Evolutionary conservation across 2,797 vertebrate species (phyloP), one percentile per base, ranked within the genome.

Genomic region (Hydrophis major): DNA sequence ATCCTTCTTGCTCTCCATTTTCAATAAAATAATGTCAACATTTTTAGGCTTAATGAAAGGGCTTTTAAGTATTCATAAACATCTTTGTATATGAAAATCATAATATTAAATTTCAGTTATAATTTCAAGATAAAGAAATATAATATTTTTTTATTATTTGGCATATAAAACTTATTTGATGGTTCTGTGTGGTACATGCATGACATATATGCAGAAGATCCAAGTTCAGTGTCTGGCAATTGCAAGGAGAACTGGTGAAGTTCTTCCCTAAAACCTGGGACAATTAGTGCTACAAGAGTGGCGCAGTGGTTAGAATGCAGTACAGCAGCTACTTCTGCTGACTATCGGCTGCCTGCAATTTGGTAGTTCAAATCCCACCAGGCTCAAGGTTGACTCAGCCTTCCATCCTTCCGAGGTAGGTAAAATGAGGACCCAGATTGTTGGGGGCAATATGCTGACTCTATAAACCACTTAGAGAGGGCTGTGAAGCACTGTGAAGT

Each of bases 61-160:
- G 22, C 86, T 88, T 90, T 50, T 90, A 47, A 93, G 89, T 74
- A 91, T 16, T 88, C 50, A 66, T 89, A 94, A 92, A 18, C 87
- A 57, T 83, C 90, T 94, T 5, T 0, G 86, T 89, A 18, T 59
- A 2, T 90, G 87, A 88, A 91, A 28, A 90, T 92, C 92, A 86
- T 92, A 69, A 0, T 60, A 0, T 3, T 90, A 83, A 95, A 94
- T 28, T 91, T 12, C 0, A 88, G 61, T 94, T 89, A 22, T 22
- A 50, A 3, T 95, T 92, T 93, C 42, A 89, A 88, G 59, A 90
- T 91, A 69, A 74, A 20, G 88, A 86, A 55, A 89, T 86, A 10
- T 47, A 94, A 63, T 90, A 57, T 87, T 61, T 7, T 66, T 91
- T 91, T 55, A 93, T 90, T 89, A 88, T 93, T 95, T 90, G 94